Conservation (phyloP, 2,797 vertebrate genomes). For the Choloepus didactylus region DNA sequence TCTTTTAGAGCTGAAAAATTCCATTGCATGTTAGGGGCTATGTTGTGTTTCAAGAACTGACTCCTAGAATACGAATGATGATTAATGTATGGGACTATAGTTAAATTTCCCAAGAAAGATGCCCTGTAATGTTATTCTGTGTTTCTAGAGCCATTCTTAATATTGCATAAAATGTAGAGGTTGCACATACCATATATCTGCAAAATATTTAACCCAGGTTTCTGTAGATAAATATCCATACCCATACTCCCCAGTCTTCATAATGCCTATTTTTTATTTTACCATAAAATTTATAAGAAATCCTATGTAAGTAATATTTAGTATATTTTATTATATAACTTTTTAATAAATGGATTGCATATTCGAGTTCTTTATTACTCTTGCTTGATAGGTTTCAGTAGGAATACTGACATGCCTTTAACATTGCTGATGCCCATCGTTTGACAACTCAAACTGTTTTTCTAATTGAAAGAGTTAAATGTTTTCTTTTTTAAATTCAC, state of each 20-base stretch:
- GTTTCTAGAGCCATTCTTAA: neutral
- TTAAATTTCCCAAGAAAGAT: conserved; percentile 12
- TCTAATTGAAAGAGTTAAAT: neutral
- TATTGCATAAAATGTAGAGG: neutral
- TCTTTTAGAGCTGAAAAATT: neutral
- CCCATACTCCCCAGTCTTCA: neutral
- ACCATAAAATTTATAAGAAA: neutral
- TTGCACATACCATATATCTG: neutral
- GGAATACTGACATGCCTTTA: neutral
- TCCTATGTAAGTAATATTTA: neutral
- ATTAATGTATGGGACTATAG: neutral
- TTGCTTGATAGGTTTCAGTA: neutral
- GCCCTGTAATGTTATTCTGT: neutral
- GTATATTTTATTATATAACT: neutral
- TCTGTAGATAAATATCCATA: neutral
- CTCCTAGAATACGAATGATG: neutral
- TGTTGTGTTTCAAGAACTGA: conserved; percentile 14
- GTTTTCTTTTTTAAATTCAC: neutral
- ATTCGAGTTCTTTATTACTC: neutral
- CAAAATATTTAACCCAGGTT: neutral
- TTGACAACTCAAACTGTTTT: neutral
- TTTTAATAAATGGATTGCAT: neutral
- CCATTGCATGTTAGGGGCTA: neutral
- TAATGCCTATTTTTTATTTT: neutral
- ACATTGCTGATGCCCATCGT: neutral